These are phyloP conservation scores for Salvelinus sp. DNA, from an alignment of 2,113 vertebrate species.

Conservation along the genomic window DNA sequence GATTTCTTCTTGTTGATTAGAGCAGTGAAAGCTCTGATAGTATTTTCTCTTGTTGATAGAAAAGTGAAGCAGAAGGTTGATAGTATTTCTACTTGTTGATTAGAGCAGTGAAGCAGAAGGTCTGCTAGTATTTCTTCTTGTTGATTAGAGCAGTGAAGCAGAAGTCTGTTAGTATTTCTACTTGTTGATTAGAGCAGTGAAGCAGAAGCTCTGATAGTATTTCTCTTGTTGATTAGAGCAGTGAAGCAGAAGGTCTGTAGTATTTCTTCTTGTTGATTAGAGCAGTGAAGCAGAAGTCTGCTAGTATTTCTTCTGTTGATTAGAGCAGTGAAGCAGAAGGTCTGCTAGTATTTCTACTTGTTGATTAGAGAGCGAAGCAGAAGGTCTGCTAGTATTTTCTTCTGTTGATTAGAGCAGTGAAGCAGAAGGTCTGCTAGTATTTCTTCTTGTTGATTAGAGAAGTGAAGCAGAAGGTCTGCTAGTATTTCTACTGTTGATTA, in stretches of 20 bases:
- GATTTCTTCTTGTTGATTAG: conserved; percentile 6
- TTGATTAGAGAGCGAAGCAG: no score
- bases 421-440: background rate
- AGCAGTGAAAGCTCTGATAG: no score
- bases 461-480: no score
- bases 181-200: background rate
- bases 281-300: conserved; percentile 1
- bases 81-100: conserved; percentile 3
- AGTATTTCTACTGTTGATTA: background rate
- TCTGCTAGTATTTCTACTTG: no score
- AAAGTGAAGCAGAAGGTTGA: no score
- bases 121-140: background rate
- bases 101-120: no score
- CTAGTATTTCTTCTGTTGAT: conserved; percentile 1
- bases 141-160: no score
- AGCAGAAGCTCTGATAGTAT: background rate
- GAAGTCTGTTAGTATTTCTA: background rate
- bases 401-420: background rate
- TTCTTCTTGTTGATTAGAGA: conserved; percentile 2
- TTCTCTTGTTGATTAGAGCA: conserved; percentile 4
- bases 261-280: conserved; percentile 51
- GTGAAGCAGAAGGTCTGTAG: no score
- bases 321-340: no score
- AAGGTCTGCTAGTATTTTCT: background rate
- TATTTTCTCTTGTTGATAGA: no score